These are phyloP conservation scores for Germaria angustata DNA, from an alignment of 2,888 invertebrate species.

Conservation along the genomic window DNA sequence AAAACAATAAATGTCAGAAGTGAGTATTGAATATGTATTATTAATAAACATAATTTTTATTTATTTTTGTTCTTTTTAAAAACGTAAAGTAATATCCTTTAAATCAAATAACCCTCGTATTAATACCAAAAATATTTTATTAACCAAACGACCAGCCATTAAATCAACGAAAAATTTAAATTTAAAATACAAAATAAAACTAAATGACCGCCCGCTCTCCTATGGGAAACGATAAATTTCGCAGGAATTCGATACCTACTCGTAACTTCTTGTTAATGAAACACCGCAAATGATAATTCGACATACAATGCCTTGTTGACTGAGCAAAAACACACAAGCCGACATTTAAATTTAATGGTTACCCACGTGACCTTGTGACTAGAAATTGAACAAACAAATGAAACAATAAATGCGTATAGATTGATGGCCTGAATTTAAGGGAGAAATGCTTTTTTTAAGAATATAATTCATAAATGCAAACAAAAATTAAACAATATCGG, in stretches of 20 bases:
- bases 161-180: not conserved
- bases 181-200: conserved; percentile 4
- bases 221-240: conserved; percentile 53
- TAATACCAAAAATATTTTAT: not conserved
- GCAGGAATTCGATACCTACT: conserved; percentile 52
- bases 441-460: too few species aligned
- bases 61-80: too few species aligned
- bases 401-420: too few species aligned
- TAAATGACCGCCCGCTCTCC: conserved; percentile 41
- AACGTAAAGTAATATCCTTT: too few species aligned
- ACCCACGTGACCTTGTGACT: too few species aligned
- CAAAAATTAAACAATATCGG: too few species aligned
- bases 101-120: not conserved
- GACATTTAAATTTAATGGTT: not conserved
- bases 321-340: not conserved
- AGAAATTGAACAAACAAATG: too few species aligned
- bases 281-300: conserved; percentile 49
- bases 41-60: too few species aligned
- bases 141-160: not conserved
- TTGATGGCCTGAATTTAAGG: too few species aligned
- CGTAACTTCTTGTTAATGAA: conserved; percentile 54
- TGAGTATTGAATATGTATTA: not conserved
- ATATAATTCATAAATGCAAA: too few species aligned
- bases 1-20: not conserved
- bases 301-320: conserved; percentile 41